These are phyloP conservation scores for Cichladusa arquata DNA, from an alignment of 2,113 vertebrate species.

Conservation along the genomic window DNA sequence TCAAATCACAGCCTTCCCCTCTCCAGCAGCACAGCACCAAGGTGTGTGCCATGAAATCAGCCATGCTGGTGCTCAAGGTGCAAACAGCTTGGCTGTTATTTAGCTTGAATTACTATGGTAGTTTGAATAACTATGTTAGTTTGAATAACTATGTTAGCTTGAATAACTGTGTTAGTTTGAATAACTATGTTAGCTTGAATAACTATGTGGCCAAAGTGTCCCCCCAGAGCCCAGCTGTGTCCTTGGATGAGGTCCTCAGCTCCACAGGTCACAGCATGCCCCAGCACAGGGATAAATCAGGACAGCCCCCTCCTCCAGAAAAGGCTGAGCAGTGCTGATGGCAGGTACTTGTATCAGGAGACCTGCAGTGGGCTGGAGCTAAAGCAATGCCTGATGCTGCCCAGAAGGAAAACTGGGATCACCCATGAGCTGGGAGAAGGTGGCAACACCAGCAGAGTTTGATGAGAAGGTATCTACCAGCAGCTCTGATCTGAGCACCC, in stretches of 20 bases:
- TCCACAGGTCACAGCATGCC: neutral
- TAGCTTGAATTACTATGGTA: neutral
- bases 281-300: neutral
- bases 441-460: neutral
- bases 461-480: neutral
- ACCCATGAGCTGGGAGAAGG: neutral
- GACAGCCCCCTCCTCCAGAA: neutral
- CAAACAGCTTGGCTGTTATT: neutral
- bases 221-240: accelerated
- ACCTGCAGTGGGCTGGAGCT: accelerated
- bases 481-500: neutral
- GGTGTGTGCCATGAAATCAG: neutral
- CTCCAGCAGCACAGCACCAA: neutral
- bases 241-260: neutral
- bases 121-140: too few species aligned
- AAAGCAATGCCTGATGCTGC: neutral
- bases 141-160: too few species aligned
- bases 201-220: neutral
- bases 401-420: neutral
- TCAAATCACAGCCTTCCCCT: neutral
- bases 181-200: too few species aligned
- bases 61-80: neutral
- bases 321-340: neutral
- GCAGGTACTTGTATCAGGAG: neutral
- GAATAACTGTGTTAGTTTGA: too few species aligned